Evolutionary conservation across 2,797 vertebrate species (phyloP).

Genomic region (Myiotriccus ornatus): DNA sequence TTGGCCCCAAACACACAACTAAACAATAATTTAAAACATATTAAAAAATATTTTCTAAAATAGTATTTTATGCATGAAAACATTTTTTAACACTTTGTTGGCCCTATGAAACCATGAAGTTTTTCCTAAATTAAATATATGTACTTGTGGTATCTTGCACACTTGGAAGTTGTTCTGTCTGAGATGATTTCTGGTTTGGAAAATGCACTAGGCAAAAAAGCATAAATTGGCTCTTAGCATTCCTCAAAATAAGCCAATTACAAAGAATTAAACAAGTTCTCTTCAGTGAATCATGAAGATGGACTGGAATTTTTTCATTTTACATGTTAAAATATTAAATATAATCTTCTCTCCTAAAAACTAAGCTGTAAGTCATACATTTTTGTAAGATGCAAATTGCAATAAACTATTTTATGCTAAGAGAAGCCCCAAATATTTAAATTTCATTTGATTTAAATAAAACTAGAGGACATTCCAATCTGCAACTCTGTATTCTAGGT

Average conservation of each 20-base stretch:
- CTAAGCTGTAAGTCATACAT: not conserved
- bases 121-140: not conserved
- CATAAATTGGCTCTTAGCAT: not conserved
- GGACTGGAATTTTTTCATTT: not conserved
- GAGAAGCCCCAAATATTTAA: not conserved
- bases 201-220: not conserved
- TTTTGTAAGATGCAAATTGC: not conserved
- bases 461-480: not conserved
- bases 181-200: not conserved
- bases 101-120: not conserved
- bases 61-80: not conserved
- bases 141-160: not conserved
- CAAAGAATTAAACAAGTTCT: not conserved
- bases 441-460: not conserved
- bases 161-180: not conserved
- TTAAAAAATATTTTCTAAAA: not conserved
- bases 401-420: not conserved
- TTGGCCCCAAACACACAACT: not conserved
- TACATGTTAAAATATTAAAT: not conserved
- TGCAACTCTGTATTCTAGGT: not conserved
- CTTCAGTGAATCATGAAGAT: not conserved
- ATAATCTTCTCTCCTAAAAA: not conserved
- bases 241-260: not conserved
- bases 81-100: not conserved
- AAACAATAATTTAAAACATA: not conserved